These are phyloP conservation scores for Lamellibrachia luymesi DNA, from an alignment of 1,140 invertebrate genomes.

Conservation along the genomic window DNA sequence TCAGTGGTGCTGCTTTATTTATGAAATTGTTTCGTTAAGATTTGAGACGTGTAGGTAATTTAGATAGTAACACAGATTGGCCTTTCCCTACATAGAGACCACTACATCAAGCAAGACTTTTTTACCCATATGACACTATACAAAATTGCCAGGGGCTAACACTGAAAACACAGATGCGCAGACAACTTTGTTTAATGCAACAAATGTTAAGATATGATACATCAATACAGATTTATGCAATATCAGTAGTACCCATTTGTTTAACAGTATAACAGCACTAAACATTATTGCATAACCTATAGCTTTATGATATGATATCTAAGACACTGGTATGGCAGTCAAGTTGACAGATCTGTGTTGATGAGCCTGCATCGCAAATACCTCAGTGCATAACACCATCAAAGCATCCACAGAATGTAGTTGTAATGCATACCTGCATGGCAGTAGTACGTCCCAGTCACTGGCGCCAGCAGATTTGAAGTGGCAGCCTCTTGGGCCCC, in stretches of 20 bases:
- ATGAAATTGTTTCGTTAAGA: neutral
- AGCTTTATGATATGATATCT: neutral
- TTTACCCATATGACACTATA: neutral
- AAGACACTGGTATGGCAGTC: neutral
- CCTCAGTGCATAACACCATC: neutral
- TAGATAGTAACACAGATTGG: neutral
- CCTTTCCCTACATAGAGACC: neutral
- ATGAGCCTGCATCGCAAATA: neutral
- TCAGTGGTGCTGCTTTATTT: neutral
- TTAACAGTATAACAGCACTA: neutral
- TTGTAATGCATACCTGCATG: neutral
- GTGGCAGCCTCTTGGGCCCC: neutral
- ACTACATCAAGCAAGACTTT: neutral
- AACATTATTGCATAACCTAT: neutral
- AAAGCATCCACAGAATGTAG: neutral
- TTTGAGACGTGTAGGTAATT: neutral
- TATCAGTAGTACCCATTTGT: neutral
- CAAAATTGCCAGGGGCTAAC: neutral
- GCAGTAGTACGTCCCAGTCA: neutral
- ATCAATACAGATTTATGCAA: neutral
- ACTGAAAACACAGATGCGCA: neutral
- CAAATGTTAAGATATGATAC: no score
- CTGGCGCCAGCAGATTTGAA: neutral
- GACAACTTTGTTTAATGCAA: no score
- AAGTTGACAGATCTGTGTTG: neutral